Evolutionary conservation across 2,113 vertebrate species (phyloP).

Genomic region (Malurus alboscapulatus): DNA sequence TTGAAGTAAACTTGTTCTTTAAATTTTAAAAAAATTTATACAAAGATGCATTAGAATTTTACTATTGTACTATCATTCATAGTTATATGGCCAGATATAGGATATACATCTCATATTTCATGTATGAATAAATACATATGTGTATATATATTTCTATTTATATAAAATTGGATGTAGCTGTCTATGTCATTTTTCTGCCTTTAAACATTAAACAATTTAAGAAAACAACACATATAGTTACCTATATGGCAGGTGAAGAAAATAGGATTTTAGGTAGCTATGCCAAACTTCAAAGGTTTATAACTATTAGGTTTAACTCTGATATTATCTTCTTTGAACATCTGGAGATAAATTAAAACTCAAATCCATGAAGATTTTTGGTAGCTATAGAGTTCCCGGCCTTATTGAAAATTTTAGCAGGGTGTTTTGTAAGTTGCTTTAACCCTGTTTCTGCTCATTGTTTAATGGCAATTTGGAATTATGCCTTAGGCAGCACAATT

Average conservation of each 20-base stretch:
- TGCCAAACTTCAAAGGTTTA: not conserved
- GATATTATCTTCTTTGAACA: not conserved
- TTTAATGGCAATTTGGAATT: not conserved
- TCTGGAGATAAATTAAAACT: not conserved
- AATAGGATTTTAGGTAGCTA: not conserved
- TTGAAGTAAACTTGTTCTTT: not conserved
- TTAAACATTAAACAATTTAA: not conserved
- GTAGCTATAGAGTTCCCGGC: not conserved
- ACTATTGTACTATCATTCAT: not conserved
- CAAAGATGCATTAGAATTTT: not conserved
- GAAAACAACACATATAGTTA: not conserved
- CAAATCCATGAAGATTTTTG: not conserved
- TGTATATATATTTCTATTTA: not conserved
- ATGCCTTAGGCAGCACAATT: not conserved
- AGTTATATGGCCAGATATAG: not conserved
- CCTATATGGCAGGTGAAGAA: not conserved
- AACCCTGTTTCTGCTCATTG: not conserved
- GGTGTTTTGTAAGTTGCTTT: not conserved
- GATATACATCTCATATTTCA: not conserved
- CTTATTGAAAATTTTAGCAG: not conserved
- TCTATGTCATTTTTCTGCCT: not conserved
- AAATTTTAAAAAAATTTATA: rapidly evolving
- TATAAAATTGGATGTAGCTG: not conserved
- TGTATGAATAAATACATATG: not conserved
- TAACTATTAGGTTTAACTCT: not conserved